These are phyloP conservation scores for Gymnobelideus leadbeateri DNA, from an alignment of 2,113 vertebrate species.

Conservation along the genomic window DNA sequence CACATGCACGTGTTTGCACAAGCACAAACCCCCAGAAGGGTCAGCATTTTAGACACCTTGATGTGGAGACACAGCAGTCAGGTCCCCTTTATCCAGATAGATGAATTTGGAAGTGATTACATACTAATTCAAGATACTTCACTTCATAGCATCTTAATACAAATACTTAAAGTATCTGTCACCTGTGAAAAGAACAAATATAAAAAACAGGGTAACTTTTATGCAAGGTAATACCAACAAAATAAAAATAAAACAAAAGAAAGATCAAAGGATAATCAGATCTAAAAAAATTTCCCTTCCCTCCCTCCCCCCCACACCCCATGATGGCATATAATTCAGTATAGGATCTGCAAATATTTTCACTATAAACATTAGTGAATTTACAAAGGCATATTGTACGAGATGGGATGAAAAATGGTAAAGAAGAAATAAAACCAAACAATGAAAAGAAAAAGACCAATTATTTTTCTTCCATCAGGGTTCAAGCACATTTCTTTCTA, in stretches of 20 bases:
- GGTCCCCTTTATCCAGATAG: conserved; percentile 45
- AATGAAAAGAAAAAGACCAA: too few species aligned
- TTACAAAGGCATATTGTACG: too few species aligned
- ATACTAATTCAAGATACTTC: conserved; percentile 55
- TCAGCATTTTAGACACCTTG: background rate
- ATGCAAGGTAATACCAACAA: conserved; percentile 58
- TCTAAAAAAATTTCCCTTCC: too few species aligned
- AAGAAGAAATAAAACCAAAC: too few species aligned
- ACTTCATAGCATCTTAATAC: conserved; percentile 29
- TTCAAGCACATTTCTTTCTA: too few species aligned
- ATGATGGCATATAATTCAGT: too few species aligned
- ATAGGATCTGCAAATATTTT: too few species aligned
- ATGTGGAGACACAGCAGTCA: conserved; percentile 8
- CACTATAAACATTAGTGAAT: too few species aligned
- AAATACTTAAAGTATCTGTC: conserved; percentile 48
- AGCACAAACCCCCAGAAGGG: background rate
- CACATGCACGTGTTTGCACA: background rate
- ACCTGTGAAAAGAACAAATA: conserved; percentile 66
- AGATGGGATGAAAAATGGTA: too few species aligned
- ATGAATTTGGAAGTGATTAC: conserved; percentile 62
- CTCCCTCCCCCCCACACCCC: too few species aligned
- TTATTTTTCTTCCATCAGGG: too few species aligned
- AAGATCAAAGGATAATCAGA: background rate
- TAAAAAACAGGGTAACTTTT: conserved; percentile 23
- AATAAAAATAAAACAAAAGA: background rate